phyloP scores from a whole-genome alignment of 2,888 invertebrate species.

The Dusona sp. region DNA sequence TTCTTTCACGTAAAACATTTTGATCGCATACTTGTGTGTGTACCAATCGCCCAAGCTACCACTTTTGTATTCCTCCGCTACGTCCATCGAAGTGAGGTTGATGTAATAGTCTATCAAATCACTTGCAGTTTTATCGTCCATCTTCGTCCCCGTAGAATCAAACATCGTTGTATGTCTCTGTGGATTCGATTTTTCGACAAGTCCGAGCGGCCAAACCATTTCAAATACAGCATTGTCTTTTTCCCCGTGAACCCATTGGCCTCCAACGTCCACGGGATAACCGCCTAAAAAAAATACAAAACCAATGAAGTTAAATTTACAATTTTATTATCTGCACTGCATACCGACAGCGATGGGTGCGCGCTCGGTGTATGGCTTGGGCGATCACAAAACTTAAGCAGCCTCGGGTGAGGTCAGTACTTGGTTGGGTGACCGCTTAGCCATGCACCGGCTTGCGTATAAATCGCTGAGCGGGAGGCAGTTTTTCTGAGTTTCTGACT shows the following conservation, averaged over 20 bases:
- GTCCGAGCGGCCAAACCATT: slow-evolving; percentile 75
- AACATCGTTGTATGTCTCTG: neutral
- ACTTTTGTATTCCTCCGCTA: slow-evolving; percentile 34
- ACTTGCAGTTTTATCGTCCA: slow-evolving; percentile 14
- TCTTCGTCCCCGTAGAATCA: slow-evolving; percentile 32
- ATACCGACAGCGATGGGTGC: no score
- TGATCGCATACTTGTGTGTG: slow-evolving; percentile 26
- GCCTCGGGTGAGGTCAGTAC: no score
- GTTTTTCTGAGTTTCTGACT: no score
- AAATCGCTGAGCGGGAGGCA: no score
- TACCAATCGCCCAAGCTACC: slow-evolving; percentile 39
- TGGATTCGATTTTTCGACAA: slow-evolving; percentile 65
- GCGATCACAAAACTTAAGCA: no score
- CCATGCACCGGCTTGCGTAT: no score
- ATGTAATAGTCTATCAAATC: neutral
- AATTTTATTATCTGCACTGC: no score
- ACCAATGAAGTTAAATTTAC: no score
- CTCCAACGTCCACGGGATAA: slow-evolving; percentile 76
- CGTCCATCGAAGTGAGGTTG: neutral
- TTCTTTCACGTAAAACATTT: neutral
- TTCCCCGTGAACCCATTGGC: slow-evolving; percentile 79
- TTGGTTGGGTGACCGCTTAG: no score
- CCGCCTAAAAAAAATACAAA: slow-evolving; percentile 68
- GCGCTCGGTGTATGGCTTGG: no score
- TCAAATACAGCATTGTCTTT: slow-evolving; percentile 75